Evolutionary conservation across 2,888 invertebrate species (phyloP), one percentile per base, ranked within the genome.

Genomic region (Drymonia ruficornis): DNA sequence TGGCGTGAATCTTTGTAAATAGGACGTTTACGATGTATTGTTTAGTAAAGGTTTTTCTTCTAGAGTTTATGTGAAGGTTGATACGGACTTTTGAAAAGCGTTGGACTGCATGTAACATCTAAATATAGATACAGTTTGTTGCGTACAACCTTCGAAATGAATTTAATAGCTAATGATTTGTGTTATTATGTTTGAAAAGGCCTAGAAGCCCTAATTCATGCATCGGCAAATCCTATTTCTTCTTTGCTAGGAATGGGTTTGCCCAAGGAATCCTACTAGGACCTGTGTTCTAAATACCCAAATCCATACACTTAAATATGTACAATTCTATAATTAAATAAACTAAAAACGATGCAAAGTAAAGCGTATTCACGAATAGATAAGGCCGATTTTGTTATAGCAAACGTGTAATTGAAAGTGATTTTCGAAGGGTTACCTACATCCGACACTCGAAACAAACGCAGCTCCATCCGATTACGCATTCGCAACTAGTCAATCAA

Each of bases 401-500:
- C 44, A 44, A 44, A 44, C 12, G 19, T 12, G 16, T 19, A 23
- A 23, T 44, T 44, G 23, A 44, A 23, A 44, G 23, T 11, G 12
- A 44, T 9, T 23, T 44, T 19, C 44, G 12, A 44, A 46, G 29
- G 3, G 61, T 70, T 63, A 49, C 59, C 45, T 15, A 56, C 40
- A 59, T 44, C 46, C 19, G 45, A 40, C 28, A 44, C 57, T 51
- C n/a, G 31, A 36, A 52, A 63, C 48, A 50, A 55, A 44, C 44
- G 55, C 57, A 62, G 55, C 52, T 46, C 34, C 38, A 44, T 64
- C 42, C 23, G 54, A 63, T 65, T 63, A 61, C 49, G 40, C 62
- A 57, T 48, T 50, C 54, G 69, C 67, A 63, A 54, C 57, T 54
- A 63, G 56, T 57, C 70, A 67, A 70, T 67, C 70, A 65, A 52